Evolutionary conservation across 2,113 vertebrate species (phyloP).

Genomic region (Hemibagrus wyckioides): DNA sequence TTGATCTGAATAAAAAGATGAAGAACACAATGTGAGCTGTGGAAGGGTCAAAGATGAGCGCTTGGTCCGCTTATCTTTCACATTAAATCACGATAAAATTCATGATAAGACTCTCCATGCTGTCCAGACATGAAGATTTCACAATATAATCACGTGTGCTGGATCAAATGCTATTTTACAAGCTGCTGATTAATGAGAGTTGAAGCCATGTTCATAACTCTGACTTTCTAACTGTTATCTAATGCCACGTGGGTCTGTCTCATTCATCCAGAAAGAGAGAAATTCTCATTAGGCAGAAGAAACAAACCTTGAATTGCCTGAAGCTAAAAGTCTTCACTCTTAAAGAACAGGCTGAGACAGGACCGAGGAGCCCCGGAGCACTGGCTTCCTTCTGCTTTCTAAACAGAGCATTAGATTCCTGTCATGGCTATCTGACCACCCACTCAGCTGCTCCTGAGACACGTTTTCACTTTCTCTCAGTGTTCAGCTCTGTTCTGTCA

Average conservation of each 20-base stretch:
- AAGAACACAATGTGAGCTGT: neutral
- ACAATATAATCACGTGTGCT: neutral
- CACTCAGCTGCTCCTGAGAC: neutral
- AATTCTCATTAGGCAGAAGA: neutral
- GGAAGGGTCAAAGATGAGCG: neutral
- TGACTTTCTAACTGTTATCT: neutral
- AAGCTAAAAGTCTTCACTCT: constrained; percentile 12
- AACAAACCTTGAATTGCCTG: neutral
- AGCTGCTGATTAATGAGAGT: neutral
- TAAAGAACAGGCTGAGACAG: constrained; percentile 11
- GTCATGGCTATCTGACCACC: constrained; percentile 27
- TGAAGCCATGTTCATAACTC: neutral
- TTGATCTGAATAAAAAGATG: too few relatives aligned
- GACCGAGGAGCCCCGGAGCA: neutral
- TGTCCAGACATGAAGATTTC: neutral
- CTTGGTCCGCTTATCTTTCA: neutral
- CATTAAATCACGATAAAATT: neutral
- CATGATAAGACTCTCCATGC: neutral
- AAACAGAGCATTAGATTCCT: constrained; percentile 18
- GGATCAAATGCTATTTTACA: neutral
- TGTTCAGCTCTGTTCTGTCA: constrained; percentile 18
- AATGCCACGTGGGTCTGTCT: neutral
- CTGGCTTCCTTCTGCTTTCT: neutral
- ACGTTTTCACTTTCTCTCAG: neutral
- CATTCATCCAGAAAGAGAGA: neutral